Evolutionary conservation across 2,797 vertebrate genomes (phyloP), one percentile per base, ranked within the genome.

Genomic region (Calcarius lapponicus): DNA sequence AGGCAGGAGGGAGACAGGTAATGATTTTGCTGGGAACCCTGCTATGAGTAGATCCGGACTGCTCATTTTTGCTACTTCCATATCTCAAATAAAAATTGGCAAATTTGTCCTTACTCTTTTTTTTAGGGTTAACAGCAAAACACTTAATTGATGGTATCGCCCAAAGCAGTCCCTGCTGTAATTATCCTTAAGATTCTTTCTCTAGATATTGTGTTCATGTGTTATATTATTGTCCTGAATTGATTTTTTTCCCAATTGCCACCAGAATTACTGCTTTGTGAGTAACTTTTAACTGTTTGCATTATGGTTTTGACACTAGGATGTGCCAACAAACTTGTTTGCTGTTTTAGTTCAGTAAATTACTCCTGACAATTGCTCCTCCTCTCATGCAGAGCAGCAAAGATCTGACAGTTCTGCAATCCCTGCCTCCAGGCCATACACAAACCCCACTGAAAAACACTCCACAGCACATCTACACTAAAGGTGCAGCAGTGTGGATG

Each of bases 211-310:
- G 26, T 65, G 25, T 62, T 90, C 9, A 8, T 81, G 34, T 83
- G 51, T 80, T 84, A 43, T 48, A 65, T 88, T 78, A 54, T 82
- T 92, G 86, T 62, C 36, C 40, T 53, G 70, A 80, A 92, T 78
- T 84, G 53, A 72, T 78, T 80, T 89, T 72, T 20, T 2, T 36
- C 83, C 86, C 83, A 80, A 6, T 95, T 94, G 74, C 43, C 57
- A 51, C 56, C 22, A n/a, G 40, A 91, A 70, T 86, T 78, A 58
- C 9, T 93, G 87, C 75, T 62, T 92, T 80, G 31, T 40, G 67
- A 64, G 42, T 92, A 93, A 67, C 62, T 93, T 94, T 93, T 15
- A 73, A 64, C 65, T 71, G 42, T 92, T 91, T 76, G 36, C 43
- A 28, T 86, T 36, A 13, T 26, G 16, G 50, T 90, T 72, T 78